Evolutionary conservation across 1,140 invertebrate species (phyloP).

Genomic region (Heterodera schachtii): DNA sequence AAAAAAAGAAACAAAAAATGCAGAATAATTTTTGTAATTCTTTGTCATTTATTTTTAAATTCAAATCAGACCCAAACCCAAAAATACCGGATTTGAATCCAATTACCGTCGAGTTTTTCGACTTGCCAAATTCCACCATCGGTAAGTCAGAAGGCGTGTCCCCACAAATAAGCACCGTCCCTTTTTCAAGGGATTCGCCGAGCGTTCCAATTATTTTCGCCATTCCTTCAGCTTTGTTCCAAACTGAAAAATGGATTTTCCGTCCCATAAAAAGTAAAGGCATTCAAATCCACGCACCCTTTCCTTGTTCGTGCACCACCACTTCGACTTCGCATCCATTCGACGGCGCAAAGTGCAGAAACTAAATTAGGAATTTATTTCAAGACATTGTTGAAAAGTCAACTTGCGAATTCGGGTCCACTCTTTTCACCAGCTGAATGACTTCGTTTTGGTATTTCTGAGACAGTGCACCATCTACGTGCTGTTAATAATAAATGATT

Average conservation of each 20-base stretch:
- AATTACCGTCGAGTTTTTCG: constrained; percentile 50
- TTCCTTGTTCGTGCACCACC: constrained; percentile 55
- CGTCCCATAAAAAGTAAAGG: too few relatives aligned
- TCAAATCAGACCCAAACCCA: too few relatives aligned
- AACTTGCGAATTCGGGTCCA: constrained; percentile 58
- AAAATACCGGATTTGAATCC: too few relatives aligned
- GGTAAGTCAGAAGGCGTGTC: constrained; percentile 61
- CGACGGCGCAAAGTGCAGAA: constrained; percentile 60
- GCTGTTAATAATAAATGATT: constrained; percentile 24
- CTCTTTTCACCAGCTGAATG: constrained; percentile 57
- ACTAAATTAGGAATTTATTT: constrained; percentile 33
- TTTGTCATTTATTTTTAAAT: too few relatives aligned
- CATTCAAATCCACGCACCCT: neutral
- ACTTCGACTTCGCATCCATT: constrained; percentile 62
- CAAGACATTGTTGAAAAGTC: neutral
- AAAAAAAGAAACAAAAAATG: too few relatives aligned
- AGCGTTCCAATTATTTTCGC: constrained; percentile 53
- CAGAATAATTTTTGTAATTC: neutral
- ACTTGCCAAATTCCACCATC: constrained; percentile 53
- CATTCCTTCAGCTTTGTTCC: constrained; percentile 65
- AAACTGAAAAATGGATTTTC: constrained; percentile 31
- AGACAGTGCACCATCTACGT: constrained; percentile 58
- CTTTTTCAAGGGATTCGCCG: constrained; percentile 48
- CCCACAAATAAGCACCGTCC: constrained; percentile 60
- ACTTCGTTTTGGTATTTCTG: constrained; percentile 61